Evolutionary conservation across 2,888 invertebrate genomes (phyloP).

Genomic region (Orthosia gothica): DNA sequence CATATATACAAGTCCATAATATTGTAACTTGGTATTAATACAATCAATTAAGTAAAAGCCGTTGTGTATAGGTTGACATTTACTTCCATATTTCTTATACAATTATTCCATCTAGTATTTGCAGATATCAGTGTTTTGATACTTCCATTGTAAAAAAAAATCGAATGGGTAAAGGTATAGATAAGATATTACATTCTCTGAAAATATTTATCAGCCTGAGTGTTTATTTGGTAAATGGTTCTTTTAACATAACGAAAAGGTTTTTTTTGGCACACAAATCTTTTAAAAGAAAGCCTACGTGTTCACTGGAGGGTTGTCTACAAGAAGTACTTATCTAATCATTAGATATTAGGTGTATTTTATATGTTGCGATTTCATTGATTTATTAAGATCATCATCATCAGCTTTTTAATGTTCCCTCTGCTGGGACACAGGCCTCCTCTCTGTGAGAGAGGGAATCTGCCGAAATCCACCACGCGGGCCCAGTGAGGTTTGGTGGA

Average conservation of each 20-base stretch:
- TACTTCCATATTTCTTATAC: background rate
- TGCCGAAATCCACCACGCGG: too few relatives aligned
- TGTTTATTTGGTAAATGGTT: slow-evolving; percentile 10
- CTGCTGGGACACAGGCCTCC: too few relatives aligned
- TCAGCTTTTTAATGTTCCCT: too few relatives aligned
- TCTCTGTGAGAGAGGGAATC: too few relatives aligned
- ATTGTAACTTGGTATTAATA: too few relatives aligned
- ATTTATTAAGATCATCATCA: too few relatives aligned
- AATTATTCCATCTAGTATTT: background rate
- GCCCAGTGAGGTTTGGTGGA: too few relatives aligned
- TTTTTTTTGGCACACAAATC: slow-evolving; percentile 18
- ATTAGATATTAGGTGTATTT: slow-evolving; percentile 5
- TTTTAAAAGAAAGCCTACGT: background rate
- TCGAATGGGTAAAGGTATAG: background rate
- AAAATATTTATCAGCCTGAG: slow-evolving; percentile 4
- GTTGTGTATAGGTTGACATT: background rate
- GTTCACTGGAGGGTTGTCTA: background rate
- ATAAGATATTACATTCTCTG: slow-evolving; percentile 10
- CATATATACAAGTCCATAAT: too few relatives aligned
- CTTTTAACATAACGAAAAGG: slow-evolving; percentile 31
- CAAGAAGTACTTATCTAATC: background rate
- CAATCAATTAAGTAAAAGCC: background rate
- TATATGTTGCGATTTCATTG: background rate
- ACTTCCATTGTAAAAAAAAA: slow-evolving; percentile 15
- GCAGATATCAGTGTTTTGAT: background rate